A percentile compares a stretch with the other conserved stretches of the same genome.
These are phyloP conservation scores for Epistrophella euchroma DNA, from an alignment of 2,888 invertebrate genomes.

Conservation along the genomic window DNA sequence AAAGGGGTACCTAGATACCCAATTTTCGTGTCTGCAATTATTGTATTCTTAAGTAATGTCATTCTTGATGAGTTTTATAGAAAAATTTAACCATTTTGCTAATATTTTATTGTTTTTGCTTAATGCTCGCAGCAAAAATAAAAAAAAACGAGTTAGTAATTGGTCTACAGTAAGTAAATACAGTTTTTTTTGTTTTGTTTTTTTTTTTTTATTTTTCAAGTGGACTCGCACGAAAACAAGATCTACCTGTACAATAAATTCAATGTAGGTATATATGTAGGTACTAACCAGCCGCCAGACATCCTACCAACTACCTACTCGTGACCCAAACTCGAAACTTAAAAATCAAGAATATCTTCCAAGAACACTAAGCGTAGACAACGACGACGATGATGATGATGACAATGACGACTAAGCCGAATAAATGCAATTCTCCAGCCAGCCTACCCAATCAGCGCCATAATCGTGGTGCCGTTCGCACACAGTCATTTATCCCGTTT, in stretches of 20 bases:
- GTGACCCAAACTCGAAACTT: constrained; percentile 7
- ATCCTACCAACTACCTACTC: constrained; percentile 57
- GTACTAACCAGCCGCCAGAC: constrained; percentile 68
- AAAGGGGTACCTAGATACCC: too few relatives aligned
- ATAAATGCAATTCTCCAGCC: constrained; percentile 17
- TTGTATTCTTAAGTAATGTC: too few relatives aligned
- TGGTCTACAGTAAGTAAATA: constrained; percentile 12
- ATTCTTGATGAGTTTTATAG: neutral
- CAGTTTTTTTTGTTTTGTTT: constrained; percentile 32
- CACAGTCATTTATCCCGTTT: constrained; percentile 53
- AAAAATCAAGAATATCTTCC: constrained; percentile 7
- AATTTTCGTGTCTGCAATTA: too few relatives aligned
- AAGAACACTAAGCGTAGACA: constrained; percentile 10
- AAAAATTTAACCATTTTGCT: neutral
- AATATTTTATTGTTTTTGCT: neutral
- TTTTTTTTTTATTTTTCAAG: constrained; percentile 39
- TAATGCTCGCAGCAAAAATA: neutral
- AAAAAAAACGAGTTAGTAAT: neutral
- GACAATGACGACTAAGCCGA: neutral
- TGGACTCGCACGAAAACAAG: constrained; percentile 66
- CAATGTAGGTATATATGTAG: constrained; percentile 51
- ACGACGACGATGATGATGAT: neutral
- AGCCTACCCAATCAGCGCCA: constrained; percentile 49
- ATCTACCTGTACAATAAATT: constrained; percentile 62
- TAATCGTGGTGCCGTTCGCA: constrained; percentile 54